Base-by-base conservation (phyloP, 2,113 vertebrate species). In the Conger conger region DNA sequence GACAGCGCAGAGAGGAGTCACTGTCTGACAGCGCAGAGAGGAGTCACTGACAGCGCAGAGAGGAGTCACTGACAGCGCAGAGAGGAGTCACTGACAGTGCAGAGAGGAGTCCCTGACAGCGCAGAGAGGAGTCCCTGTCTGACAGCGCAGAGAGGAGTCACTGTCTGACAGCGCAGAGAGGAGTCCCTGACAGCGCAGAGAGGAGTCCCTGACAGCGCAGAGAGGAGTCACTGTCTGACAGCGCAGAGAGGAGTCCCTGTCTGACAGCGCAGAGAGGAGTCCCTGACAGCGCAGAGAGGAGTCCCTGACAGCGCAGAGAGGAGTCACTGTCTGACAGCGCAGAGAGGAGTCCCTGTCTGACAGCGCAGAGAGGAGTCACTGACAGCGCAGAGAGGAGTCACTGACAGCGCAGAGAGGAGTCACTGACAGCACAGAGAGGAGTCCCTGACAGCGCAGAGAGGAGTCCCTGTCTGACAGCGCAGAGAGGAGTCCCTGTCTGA, bases 101-200 rank as follows among this genome's bases (percentile, higher is more conserved):
- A 89, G 90, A 92, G 90, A 82, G 87, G 87, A n/a, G n/a, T n/a
- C n/a, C n/a, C n/a, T n/a, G n/a, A n/a, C n/a, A n/a, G n/a, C n/a
- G n/a, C n/a, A n/a, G n/a, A n/a, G 89, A 87, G 91, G 88, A 88
- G 27, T 92, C 91, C 90, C 91, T 88, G 91, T 93, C 92, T 91
- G 86, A 90, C 92, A 91, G 11, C 73, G 77, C 87, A 89, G 90
- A 92, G 89, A 87, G 91, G 88, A 88, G 27, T 92, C 91, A 90
- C 91, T 88, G 91, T 93, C 92, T 91, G 86, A 90, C 92, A 91
- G 11, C 73, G 77, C 87, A 89, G 90, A 92, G 89, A 87, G 91
- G 88, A 88, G 27, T 92, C 91, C 93, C 92, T 91, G 86, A 90
- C 92, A 91, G 11, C 73, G 77, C 87, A 89, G 90, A 92, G 90